These are phyloP conservation scores for Polypterus bichir DNA, from an alignment of 2,113 vertebrate species.

Conservation along the genomic window DNA sequence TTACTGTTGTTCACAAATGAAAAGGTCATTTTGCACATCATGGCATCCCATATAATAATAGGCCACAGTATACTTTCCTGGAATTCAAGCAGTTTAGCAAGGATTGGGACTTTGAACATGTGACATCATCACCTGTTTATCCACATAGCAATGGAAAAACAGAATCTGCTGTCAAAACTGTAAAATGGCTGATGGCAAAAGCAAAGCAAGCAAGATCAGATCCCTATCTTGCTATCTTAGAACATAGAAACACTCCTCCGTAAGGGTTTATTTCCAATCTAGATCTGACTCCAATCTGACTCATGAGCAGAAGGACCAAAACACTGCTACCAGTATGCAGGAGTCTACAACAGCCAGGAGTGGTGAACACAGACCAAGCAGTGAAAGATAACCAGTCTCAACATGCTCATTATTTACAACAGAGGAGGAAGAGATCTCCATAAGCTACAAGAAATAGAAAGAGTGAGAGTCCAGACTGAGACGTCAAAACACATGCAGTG, in stretches of 20 bases:
- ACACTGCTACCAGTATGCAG: conserved; percentile 9
- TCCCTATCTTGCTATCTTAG: conserved; percentile 9
- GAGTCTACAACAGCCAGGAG: conserved; percentile 3
- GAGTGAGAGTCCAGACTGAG: neutral
- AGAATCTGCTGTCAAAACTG: conserved; percentile 14
- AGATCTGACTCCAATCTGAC: conserved; percentile 8
- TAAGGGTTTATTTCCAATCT: conserved; percentile 6
- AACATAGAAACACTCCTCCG: conserved; percentile 8
- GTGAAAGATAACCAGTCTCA: neutral
- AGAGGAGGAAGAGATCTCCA: neutral
- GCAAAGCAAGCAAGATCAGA: conserved; percentile 4
- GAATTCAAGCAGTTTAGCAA: conserved; percentile 10
- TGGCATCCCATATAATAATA: conserved; percentile 14
- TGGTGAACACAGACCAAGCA: neutral
- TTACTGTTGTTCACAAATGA: conserved; percentile 1
- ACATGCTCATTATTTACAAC: neutral
- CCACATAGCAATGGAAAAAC: conserved; percentile 14
- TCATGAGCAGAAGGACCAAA: conserved; percentile 10
- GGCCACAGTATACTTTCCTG: conserved; percentile 5
- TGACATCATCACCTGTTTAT: conserved; percentile 14
- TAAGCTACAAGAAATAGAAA: neutral
- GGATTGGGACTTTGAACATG: conserved; percentile 9
- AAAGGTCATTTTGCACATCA: conserved; percentile 11
- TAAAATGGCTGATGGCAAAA: conserved; percentile 12
- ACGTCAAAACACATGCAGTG: neutral